A percentile compares a stretch with the other conserved stretches of the same genome.
Conservation (phyloP, 2,113 vertebrate genomes). For the Guaruba guarouba region DNA sequence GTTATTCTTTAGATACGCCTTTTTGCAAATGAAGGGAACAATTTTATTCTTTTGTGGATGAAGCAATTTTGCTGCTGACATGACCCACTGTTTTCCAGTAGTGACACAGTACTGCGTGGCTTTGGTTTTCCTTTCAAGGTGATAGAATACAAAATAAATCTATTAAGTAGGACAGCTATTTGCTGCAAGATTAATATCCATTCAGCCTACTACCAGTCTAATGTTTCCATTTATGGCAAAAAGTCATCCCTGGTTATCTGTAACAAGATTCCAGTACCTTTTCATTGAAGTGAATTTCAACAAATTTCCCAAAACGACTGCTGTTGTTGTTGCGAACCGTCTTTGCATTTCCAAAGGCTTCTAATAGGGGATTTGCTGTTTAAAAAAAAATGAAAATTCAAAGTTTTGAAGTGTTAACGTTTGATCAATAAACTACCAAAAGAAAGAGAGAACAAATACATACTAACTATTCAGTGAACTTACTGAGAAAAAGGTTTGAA, state of each 20-base stretch:
- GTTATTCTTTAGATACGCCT: not conserved
- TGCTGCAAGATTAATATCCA: not conserved
- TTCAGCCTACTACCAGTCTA: not conserved
- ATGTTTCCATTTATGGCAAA: not conserved
- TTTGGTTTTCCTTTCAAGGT: not conserved
- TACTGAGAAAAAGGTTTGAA: not conserved
- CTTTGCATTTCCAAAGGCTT: slow-evolving; percentile 97
- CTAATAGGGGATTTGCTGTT: slow-evolving; percentile 92
- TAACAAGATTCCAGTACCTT: slow-evolving; percentile 78
- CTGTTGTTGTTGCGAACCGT: slow-evolving; percentile 99
- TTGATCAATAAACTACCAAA: not conserved
- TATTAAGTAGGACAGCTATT: not conserved
- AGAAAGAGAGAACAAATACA: not conserved
- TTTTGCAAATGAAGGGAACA: not conserved
- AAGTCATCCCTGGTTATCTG: not conserved
- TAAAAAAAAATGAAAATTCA: not conserved
- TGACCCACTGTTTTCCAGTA: not conserved
- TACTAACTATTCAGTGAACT: not conserved
- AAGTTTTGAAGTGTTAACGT: not conserved
- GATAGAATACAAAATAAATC: not conserved
- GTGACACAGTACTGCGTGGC: not conserved
- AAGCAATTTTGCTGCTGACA: not conserved
- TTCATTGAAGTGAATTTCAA: slow-evolving; percentile 97
- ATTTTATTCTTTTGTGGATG: not conserved
- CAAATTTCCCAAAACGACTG: slow-evolving; percentile 97